A percentile compares a stretch with the other conserved stretches of the same genome.
These are phyloP conservation scores for Myrmecophaga tridactyla DNA, from an alignment of 2,113 vertebrate genomes.

Conservation along the genomic window DNA sequence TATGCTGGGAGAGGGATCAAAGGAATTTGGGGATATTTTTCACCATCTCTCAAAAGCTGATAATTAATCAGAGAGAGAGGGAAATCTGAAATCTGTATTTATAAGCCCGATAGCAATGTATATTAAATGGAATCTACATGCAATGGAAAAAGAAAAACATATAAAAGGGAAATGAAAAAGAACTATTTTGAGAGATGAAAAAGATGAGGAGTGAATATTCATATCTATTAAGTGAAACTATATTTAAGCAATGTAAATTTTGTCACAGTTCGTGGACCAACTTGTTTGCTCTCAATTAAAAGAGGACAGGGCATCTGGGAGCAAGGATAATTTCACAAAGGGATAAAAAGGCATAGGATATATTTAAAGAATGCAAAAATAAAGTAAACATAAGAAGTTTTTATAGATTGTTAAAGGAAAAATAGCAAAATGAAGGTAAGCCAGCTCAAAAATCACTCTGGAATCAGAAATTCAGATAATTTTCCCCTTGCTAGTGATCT, in stretches of 20 bases:
- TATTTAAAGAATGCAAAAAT: neutral
- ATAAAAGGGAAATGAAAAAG: neutral
- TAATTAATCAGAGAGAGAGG: neutral
- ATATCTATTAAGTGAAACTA: neutral
- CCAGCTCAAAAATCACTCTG: neutral
- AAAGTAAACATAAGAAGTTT: neutral
- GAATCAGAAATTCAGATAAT: neutral
- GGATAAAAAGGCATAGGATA: neutral
- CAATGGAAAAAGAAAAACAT: neutral
- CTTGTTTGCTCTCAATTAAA: neutral
- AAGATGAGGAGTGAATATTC: neutral
- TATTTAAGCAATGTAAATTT: neutral
- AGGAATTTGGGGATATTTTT: neutral
- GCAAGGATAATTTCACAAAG: neutral
- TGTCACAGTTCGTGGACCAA: neutral
- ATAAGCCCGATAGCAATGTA: neutral
- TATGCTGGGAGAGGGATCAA: neutral
- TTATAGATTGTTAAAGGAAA: neutral
- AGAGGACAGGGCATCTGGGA: fast-evolving
- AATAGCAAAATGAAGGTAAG: neutral
- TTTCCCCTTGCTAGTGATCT: neutral
- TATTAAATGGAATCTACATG: neutral
- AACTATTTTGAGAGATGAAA: neutral
- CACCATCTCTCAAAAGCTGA: neutral
- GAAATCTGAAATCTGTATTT: neutral